phyloP scores from a whole-genome alignment of 2,113 vertebrate species.

The Albula goreensis region DNA sequence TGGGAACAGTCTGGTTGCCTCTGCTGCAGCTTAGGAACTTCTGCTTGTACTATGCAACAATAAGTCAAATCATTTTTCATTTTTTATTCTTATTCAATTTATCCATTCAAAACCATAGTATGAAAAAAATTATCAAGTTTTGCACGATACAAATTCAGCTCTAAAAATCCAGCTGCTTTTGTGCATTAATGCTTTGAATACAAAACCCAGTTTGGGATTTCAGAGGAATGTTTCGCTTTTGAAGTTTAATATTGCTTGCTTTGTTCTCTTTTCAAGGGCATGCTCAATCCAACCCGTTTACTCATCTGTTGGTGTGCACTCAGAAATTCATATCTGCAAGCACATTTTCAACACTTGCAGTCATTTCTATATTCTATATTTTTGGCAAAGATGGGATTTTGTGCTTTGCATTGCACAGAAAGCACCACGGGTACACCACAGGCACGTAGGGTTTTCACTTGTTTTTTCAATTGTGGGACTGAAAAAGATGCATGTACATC shows the following conservation, averaged over 20 bases:
- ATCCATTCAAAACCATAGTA: neutral
- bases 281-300: conserved; percentile 43
- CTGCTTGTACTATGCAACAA: conserved; percentile 7
- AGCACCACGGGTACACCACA: neutral
- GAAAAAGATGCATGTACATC: neutral
- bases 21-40: conserved; percentile 13
- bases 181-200: conserved; percentile 7
- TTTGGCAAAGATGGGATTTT: neutral
- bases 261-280: conserved; percentile 63
- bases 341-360: conserved; percentile 45
- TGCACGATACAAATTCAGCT: neutral
- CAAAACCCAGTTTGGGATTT: conserved; percentile 42
- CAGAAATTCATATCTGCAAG: conserved; percentile 41
- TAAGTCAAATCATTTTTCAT: neutral
- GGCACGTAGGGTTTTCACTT: neutral
- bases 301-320: conserved; percentile 23
- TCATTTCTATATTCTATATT: neutral
- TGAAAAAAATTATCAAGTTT: neutral
- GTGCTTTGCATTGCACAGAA: neutral
- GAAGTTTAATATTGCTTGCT: conserved; percentile 51
- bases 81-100: neutral
- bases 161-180: neutral
- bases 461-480: neutral
- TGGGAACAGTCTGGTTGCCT: conserved; percentile 34
- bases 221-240: conserved; percentile 52